Conservation (phyloP, 2,888 invertebrate species). For the Diabrotica balteata region DNA sequence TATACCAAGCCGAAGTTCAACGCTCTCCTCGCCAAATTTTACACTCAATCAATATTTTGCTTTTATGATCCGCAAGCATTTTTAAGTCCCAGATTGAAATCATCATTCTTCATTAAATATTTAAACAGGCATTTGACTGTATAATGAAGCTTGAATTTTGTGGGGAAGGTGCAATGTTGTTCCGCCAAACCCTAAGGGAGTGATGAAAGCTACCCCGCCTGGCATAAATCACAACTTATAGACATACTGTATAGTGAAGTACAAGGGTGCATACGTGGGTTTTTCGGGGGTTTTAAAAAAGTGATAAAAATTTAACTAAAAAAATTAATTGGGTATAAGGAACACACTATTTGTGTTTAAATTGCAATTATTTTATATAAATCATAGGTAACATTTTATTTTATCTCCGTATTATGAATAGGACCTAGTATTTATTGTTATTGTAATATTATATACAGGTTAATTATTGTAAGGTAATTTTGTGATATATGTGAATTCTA, state of each 20-base stretch:
- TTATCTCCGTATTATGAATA: too few relatives aligned
- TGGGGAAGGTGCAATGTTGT: slow-evolving; percentile 50
- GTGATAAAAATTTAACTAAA: too few relatives aligned
- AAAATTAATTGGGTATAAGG: too few relatives aligned
- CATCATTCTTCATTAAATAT: slow-evolving; percentile 62
- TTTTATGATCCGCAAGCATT: slow-evolving; percentile 31
- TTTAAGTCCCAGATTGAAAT: slow-evolving; percentile 35
- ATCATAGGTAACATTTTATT: too few relatives aligned
- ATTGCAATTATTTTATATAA: too few relatives aligned
- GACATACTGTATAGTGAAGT: slow-evolving; percentile 30
- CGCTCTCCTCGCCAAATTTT: slow-evolving; percentile 9
- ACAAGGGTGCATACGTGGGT: not conserved
- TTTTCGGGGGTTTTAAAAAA: too few relatives aligned
- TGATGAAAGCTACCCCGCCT: slow-evolving; percentile 50
- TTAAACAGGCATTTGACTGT: slow-evolving; percentile 60
- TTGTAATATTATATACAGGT: too few relatives aligned
- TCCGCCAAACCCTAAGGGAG: slow-evolving; percentile 47
- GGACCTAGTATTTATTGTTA: too few relatives aligned
- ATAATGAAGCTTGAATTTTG: slow-evolving; percentile 57
- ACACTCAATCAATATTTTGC: slow-evolving; percentile 20
- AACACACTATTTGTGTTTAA: too few relatives aligned
- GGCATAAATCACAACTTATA: slow-evolving; percentile 49
- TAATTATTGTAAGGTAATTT: too few relatives aligned
- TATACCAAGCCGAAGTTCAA: slow-evolving; percentile 5
- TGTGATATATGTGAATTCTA: too few relatives aligned